phyloP scores from a whole-genome alignment of 2,888 invertebrate genomes.

The Caradrina kadenii region DNA sequence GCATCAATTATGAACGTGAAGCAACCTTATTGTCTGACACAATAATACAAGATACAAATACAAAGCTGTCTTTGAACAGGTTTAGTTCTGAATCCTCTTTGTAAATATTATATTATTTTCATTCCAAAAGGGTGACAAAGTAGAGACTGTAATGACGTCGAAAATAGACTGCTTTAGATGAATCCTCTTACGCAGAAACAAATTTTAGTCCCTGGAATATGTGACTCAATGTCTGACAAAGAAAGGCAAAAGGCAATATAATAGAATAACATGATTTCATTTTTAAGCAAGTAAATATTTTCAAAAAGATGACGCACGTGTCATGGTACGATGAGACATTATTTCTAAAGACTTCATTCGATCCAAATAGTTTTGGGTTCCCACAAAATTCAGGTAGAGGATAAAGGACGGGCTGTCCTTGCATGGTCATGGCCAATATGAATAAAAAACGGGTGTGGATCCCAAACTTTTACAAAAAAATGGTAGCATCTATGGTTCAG shows the following conservation, averaged over 20 bases:
- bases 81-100: no score
- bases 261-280: background rate
- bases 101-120: no score
- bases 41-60: slow-evolving; percentile 13
- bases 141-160: slow-evolving; percentile 2
- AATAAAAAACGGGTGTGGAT: background rate
- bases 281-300: background rate
- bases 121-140: slow-evolving; percentile 11
- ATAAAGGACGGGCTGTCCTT: background rate
- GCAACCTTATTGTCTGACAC: slow-evolving; percentile 43
- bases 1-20: slow-evolving; percentile 62
- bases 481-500: no score
- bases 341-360: no score
- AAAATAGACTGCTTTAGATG: slow-evolving; percentile 18
- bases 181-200: slow-evolving; percentile 2
- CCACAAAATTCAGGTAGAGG: slow-evolving; percentile 17
- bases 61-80: slow-evolving; percentile 18
- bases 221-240: slow-evolving; percentile 40
- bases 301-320: background rate
- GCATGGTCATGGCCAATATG: background rate
- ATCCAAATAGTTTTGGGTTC: background rate
- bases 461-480: background rate
- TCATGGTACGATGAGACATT: background rate
- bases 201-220: slow-evolving; percentile 27
- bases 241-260: slow-evolving; percentile 18